phyloP scores from a whole-genome alignment of 2,888 invertebrate species.

The Eupithecia exiguata region DNA sequence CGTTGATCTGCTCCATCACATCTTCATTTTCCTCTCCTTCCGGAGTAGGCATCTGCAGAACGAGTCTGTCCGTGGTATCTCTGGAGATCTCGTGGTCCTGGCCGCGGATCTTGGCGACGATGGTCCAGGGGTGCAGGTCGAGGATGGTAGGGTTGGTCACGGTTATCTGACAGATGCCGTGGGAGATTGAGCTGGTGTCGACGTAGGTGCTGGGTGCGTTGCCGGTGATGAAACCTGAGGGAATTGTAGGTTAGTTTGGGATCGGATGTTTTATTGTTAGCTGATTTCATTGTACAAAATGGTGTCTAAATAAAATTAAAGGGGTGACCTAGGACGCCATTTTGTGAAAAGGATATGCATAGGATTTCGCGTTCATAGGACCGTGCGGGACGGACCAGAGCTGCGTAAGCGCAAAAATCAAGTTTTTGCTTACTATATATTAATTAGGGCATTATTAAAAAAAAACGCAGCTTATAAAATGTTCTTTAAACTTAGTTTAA shows the following conservation, averaged over 20 bases:
- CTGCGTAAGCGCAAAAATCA: too few relatives aligned
- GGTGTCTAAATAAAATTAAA: too few relatives aligned
- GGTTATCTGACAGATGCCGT: slow-evolving; percentile 55
- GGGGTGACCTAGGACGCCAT: too few relatives aligned
- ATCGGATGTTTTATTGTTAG: too few relatives aligned
- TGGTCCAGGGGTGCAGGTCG: slow-evolving; percentile 67
- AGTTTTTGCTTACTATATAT: too few relatives aligned
- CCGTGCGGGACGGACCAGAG: too few relatives aligned
- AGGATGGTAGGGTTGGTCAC: slow-evolving; percentile 49
- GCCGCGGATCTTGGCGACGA: slow-evolving; percentile 58
- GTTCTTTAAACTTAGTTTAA: too few relatives aligned
- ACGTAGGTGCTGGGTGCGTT: slow-evolving; percentile 52
- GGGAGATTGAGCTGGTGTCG: slow-evolving; percentile 32
- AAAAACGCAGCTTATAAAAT: too few relatives aligned
- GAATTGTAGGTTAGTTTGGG: not conserved
- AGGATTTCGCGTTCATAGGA: too few relatives aligned
- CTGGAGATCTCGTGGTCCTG: slow-evolving; percentile 55
- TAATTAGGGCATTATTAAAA: too few relatives aligned
- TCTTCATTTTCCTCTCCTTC: not conserved
- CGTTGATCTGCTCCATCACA: not conserved
- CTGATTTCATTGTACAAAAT: too few relatives aligned
- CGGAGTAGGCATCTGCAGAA: slow-evolving; percentile 8
- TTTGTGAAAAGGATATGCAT: too few relatives aligned
- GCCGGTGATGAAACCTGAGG: slow-evolving; percentile 62
- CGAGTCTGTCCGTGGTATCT: slow-evolving; percentile 40